These are phyloP conservation scores for Catocala nupta DNA, from an alignment of 2,888 invertebrate species.

Conservation along the genomic window DNA sequence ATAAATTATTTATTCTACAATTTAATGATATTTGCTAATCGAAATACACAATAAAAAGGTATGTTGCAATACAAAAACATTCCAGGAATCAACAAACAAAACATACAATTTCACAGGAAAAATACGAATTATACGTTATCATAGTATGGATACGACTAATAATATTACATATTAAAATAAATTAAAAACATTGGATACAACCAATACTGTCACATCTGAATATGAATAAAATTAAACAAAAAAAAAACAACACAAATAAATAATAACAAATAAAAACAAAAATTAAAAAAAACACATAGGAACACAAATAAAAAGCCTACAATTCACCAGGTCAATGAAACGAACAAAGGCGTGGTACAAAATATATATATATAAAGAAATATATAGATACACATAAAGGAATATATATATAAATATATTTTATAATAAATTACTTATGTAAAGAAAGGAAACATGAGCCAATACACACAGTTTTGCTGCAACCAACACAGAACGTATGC, in stretches of 20 bases:
- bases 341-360: no score
- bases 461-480: not conserved
- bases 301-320: no score
- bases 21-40: not conserved
- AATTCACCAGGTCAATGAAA: no score
- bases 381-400: not conserved
- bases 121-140: not conserved
- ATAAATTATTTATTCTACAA: slow-evolving; percentile 5
- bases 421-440: not conserved
- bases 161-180: no score
- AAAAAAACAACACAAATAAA: no score
- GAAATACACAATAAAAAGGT: not conserved
- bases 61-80: not conserved
- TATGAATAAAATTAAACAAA: no score
- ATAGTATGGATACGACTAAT: not conserved
- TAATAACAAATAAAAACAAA: no score
- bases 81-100: not conserved
- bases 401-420: not conserved
- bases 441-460: not conserved
- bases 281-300: no score
- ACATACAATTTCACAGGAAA: not conserved
- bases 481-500: not conserved
- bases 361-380: not conserved
- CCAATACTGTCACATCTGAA: no score
- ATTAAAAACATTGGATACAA: no score